phyloP scores from a whole-genome alignment of 2,797 vertebrate species.

The Mallotus villosus region DNA sequence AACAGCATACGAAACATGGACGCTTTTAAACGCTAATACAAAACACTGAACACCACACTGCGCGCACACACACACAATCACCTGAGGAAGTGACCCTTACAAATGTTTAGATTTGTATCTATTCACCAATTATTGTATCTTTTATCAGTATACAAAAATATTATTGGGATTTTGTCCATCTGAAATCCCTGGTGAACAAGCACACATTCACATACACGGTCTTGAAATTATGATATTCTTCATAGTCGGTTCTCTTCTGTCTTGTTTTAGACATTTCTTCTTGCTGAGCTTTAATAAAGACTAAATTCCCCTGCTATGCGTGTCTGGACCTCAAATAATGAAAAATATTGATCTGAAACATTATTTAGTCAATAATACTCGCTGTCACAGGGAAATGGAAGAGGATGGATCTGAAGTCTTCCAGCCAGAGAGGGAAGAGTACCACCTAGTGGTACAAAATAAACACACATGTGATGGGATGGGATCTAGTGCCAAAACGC shows the following conservation, averaged over 20 bases:
- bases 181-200: not conserved
- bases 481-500: not conserved
- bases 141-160: no score
- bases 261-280: slow-evolving; percentile 50
- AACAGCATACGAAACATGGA: not conserved
- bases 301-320: slow-evolving; percentile 66
- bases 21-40: no score
- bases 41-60: no score
- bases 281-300: slow-evolving; percentile 78
- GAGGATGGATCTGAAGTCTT: not conserved
- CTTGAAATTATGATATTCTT: not conserved
- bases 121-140: not conserved
- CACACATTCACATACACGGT: slow-evolving; percentile 1
- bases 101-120: slow-evolving; percentile 7
- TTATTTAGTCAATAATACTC: slow-evolving; percentile 68
- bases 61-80: slow-evolving; percentile 14
- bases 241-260: slow-evolving; percentile 14
- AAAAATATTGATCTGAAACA: slow-evolving; percentile 78
- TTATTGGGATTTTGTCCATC: no score
- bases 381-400: slow-evolving; percentile 47
- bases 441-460: slow-evolving; percentile 58
- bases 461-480: not conserved
- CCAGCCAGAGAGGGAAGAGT: slow-evolving; percentile 38
- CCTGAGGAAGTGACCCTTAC: slow-evolving; percentile 1
- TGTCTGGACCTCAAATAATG: slow-evolving; percentile 74